A percentile compares a stretch with the other conserved stretches of the same genome.
phyloP scores from a whole-genome alignment of 2,888 invertebrate genomes.

The Chironomus tentans region DNA sequence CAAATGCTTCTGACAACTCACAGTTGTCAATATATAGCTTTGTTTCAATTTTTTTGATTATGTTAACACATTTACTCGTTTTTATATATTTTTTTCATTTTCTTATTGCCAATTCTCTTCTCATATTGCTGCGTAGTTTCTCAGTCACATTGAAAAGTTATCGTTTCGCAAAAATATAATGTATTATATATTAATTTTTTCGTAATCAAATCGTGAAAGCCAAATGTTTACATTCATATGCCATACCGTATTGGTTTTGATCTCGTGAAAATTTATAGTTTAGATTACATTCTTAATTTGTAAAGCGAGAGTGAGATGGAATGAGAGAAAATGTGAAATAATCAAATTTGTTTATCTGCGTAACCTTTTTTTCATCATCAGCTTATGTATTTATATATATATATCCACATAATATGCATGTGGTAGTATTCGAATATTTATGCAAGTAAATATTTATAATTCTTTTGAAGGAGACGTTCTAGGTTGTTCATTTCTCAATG shows the following conservation, averaged over 20 bases:
- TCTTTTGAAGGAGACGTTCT: constrained; percentile 24
- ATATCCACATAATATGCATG: neutral
- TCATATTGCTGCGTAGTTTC: constrained; percentile 18
- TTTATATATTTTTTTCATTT: neutral
- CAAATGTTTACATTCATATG: too few relatives aligned
- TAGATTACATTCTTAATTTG: too few relatives aligned
- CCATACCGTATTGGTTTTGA: too few relatives aligned
- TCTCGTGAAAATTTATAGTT: too few relatives aligned
- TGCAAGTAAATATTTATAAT: constrained; percentile 9
- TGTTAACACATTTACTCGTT: too few relatives aligned
- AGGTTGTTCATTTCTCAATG: constrained; percentile 13
- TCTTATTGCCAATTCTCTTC: constrained; percentile 17
- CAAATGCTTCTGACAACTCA: too few relatives aligned
- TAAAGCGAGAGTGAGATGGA: too few relatives aligned
- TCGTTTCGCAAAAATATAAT: neutral
- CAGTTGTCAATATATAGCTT: too few relatives aligned
- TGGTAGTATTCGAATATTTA: neutral
- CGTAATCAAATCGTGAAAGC: neutral
- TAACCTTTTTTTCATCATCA: neutral
- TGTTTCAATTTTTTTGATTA: too few relatives aligned
- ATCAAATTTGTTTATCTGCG: neutral
- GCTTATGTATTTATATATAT: neutral
- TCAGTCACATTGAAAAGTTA: constrained; percentile 25
- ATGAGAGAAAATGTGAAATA: too few relatives aligned
- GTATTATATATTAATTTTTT: constrained; percentile 4